phyloP scores from a whole-genome alignment of 2,888 invertebrate genomes.

The Coelopa pilipes region DNA sequence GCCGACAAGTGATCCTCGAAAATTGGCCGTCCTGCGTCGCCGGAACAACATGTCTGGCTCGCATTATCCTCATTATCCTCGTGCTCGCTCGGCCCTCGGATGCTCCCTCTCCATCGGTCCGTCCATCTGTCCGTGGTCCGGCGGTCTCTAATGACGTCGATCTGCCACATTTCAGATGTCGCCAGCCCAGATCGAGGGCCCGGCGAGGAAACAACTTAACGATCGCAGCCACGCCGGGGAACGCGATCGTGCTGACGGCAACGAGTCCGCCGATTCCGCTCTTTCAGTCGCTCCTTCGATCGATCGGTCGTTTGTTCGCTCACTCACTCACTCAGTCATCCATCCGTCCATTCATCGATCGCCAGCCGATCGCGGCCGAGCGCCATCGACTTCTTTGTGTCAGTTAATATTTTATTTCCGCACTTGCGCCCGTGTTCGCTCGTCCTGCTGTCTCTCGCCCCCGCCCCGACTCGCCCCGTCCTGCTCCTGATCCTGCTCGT shows the following conservation, averaged over 20 bases:
- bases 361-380: not conserved
- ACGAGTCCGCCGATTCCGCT: too few species aligned
- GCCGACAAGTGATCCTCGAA: constrained; percentile 16
- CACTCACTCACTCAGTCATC: not conserved
- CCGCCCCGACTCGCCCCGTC: not conserved
- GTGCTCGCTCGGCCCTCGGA: not conserved
- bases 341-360: constrained; percentile 18
- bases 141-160: not conserved
- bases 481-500: constrained; percentile 18
- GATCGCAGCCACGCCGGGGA: constrained; percentile 16
- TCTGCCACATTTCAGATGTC: constrained; percentile 12
- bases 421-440: constrained; percentile 48
- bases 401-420: constrained; percentile 62
- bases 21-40: not conserved
- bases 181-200: not conserved
- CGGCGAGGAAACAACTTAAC: constrained; percentile 30
- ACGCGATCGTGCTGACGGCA: not conserved
- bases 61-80: constrained; percentile 17
- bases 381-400: constrained; percentile 22
- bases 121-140: too few species aligned
- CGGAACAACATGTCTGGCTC: constrained; percentile 15
- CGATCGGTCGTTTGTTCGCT: constrained; percentile 15
- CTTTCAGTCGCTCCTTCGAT: not conserved
- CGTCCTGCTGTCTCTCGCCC: constrained; percentile 13
- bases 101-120: too few species aligned